A percentile compares a stretch with the other conserved stretches of the same genome.
Evolutionary conservation across 2,113 vertebrate species (phyloP).

Genomic region (Cheirogaleus medius): DNA sequence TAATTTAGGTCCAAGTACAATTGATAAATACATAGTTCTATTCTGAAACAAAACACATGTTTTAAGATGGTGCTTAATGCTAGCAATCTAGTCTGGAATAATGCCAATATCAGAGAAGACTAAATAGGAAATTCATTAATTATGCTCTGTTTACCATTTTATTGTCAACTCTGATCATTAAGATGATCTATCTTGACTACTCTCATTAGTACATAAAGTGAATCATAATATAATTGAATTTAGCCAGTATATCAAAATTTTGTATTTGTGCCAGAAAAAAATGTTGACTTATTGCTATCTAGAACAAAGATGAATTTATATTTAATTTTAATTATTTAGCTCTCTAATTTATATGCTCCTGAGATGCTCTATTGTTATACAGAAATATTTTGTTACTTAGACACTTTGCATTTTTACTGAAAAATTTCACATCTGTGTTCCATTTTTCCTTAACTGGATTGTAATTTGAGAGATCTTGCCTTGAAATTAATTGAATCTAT

Average conservation of each 20-base stretch:
- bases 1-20: background rate
- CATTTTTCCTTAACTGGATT: background rate
- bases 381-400: slow-evolving; percentile 24
- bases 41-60: background rate
- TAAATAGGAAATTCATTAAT: slow-evolving; percentile 58
- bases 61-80: background rate
- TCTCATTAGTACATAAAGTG: slow-evolving; percentile 24
- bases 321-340: slow-evolving; percentile 14
- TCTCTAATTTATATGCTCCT: slow-evolving; percentile 36
- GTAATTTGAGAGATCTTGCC: background rate
- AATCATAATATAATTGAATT: slow-evolving; percentile 20
- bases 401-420: background rate
- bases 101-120: background rate
- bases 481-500: background rate
- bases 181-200: slow-evolving; percentile 20
- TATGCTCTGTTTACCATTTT: slow-evolving; percentile 51
- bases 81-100: background rate
- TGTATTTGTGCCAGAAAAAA: background rate
- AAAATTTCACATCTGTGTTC: background rate
- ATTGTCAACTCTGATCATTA: slow-evolving; percentile 52
- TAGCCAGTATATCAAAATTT: slow-evolving; percentile 44
- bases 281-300: background rate
- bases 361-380: background rate
- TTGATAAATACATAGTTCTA: background rate
- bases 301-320: slow-evolving; percentile 12